Evolutionary conservation across 2,797 vertebrate species (phyloP).

Genomic region (Spheniscus humboldti): DNA sequence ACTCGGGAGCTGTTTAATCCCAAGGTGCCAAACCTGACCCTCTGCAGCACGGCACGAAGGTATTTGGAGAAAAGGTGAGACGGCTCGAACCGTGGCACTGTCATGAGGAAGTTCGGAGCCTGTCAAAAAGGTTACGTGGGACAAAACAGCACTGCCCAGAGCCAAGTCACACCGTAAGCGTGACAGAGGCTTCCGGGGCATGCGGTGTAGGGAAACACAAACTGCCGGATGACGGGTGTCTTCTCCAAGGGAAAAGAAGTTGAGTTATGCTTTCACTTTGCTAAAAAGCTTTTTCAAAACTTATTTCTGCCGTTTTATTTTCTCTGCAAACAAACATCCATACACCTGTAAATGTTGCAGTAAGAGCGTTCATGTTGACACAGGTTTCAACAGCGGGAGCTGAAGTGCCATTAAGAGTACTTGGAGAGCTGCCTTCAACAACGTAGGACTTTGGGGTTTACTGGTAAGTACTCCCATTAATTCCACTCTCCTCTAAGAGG

Average conservation of each 20-base stretch:
- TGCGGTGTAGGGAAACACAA: rapidly evolving
- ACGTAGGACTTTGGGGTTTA: background rate
- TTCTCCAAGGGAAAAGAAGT: background rate
- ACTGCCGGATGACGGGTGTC: background rate
- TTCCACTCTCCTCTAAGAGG: background rate
- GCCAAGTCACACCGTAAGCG: background rate
- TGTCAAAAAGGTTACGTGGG: background rate
- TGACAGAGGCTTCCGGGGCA: background rate
- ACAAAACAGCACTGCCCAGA: background rate
- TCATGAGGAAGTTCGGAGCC: background rate
- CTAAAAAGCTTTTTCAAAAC: background rate
- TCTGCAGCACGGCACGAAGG: background rate
- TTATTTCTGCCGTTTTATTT: background rate
- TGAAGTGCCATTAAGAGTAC: background rate
- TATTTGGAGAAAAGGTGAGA: background rate
- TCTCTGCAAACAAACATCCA: background rate
- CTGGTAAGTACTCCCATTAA: background rate
- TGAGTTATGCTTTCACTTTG: background rate
- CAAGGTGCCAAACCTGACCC: background rate
- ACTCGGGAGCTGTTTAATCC: background rate
- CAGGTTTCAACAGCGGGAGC: background rate
- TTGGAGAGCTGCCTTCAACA: background rate
- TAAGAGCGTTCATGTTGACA: background rate
- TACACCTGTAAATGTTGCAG: background rate
- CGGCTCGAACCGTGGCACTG: rapidly evolving